Evolutionary conservation across 2,797 vertebrate species (phyloP).

Genomic region (Uromys caudimaculatus): DNA sequence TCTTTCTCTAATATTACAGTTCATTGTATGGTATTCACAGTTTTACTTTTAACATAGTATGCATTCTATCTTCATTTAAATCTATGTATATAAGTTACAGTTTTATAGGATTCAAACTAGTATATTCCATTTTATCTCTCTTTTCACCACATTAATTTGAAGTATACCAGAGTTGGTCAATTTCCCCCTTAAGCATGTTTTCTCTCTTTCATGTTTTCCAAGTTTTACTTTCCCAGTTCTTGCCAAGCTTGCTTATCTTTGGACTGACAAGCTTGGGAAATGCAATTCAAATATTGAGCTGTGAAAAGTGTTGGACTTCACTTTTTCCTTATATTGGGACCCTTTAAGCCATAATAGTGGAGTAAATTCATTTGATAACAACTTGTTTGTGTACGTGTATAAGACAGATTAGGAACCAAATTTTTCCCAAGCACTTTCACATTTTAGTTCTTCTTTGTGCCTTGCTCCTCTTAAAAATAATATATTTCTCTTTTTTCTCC

Average conservation of each 20-base stretch:
- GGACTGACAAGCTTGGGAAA: background rate
- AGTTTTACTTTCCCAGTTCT: background rate
- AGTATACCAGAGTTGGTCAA: background rate
- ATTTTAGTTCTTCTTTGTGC: background rate
- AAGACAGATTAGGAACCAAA: background rate
- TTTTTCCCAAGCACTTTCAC: background rate
- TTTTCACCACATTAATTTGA: background rate
- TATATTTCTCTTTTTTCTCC: background rate
- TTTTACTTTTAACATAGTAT: background rate
- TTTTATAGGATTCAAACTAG: background rate
- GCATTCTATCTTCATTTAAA: background rate
- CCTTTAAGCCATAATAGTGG: background rate
- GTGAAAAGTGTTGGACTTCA: background rate
- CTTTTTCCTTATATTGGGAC: background rate
- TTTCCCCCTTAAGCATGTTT: background rate
- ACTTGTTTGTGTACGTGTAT: background rate
- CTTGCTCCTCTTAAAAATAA: background rate
- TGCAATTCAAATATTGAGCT: background rate
- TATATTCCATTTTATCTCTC: background rate
- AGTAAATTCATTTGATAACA: background rate
- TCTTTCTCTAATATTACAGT: background rate
- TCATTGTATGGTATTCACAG: background rate
- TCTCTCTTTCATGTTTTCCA: background rate
- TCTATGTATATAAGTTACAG: background rate
- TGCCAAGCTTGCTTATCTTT: background rate